These are phyloP conservation scores for Lordiphosa mommai DNA, from an alignment of 1,140 invertebrate genomes.

Conservation along the genomic window DNA sequence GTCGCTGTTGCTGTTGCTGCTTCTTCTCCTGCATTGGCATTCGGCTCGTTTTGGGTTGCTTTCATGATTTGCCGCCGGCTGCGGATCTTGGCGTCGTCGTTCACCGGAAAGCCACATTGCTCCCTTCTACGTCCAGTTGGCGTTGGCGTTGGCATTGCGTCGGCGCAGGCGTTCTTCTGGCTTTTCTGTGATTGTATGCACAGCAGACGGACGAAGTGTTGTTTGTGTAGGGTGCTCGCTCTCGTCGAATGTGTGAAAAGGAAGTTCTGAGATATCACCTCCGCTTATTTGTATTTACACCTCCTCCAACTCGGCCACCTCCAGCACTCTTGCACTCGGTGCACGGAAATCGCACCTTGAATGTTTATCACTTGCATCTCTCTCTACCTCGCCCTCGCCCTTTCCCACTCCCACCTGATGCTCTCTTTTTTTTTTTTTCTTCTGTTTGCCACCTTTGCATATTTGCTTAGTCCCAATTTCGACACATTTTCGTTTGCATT, in stretches of 20 bases:
- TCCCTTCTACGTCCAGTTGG: neutral
- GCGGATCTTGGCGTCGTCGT: constrained; percentile 44
- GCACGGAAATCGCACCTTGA: constrained; percentile 49
- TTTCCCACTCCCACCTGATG: constrained; percentile 18
- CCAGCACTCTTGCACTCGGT: constrained; percentile 12
- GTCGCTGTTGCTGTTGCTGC: constrained; percentile 6
- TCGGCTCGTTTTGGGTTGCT: constrained; percentile 47
- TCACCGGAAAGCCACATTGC: constrained; percentile 53
- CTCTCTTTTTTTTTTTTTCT: constrained; percentile 20
- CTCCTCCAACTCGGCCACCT: constrained; percentile 40
- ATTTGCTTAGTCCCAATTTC: constrained; percentile 74
- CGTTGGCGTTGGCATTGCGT: neutral
- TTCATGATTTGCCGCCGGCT: constrained; percentile 72
- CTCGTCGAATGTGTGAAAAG: constrained; percentile 73
- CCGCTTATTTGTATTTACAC: constrained; percentile 78
- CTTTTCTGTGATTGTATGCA: neutral
- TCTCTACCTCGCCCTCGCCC: constrained; percentile 1
- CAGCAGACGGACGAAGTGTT: constrained; percentile 4
- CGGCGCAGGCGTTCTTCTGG: constrained; percentile 1
- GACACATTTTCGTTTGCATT: constrained; percentile 77
- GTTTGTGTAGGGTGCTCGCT: constrained; percentile 61
- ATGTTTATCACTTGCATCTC: constrained; percentile 36
- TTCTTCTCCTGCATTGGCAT: constrained; percentile 39
- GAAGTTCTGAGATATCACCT: constrained; percentile 77
- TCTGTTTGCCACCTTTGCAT: constrained; percentile 48